Evolutionary conservation across 2,113 vertebrate species (phyloP).

Genomic region (Leucoraja erinaceus): DNA sequence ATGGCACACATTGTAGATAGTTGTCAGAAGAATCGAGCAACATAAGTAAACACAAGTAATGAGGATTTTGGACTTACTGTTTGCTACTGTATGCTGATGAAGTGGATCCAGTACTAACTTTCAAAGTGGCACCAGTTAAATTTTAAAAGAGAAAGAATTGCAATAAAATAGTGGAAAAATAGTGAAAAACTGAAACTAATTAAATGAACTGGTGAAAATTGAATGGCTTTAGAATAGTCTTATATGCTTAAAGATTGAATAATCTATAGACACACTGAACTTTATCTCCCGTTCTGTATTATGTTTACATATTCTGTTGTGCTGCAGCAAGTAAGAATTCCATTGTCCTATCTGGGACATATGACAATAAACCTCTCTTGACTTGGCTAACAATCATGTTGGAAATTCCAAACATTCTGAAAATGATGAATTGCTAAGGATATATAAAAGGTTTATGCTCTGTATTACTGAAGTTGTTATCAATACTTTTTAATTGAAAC

Average conservation of each 20-base stretch:
- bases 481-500: neutral
- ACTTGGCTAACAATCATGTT: neutral
- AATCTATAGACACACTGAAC: no score
- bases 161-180: neutral
- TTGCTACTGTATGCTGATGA: neutral
- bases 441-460: neutral
- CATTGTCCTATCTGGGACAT: no score
- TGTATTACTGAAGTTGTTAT: neutral
- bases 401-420: neutral
- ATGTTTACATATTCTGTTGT: no score
- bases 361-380: no score
- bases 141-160: neutral
- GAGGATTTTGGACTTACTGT: neutral
- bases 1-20: neutral
- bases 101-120: no score
- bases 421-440: neutral
- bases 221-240: no score
- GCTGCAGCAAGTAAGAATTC: no score
- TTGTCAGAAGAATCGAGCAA: neutral
- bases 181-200: neutral
- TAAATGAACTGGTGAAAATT: no score
- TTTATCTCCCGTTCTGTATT: no score
- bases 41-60: neutral
- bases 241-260: neutral
- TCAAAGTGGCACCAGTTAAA: neutral